These are phyloP conservation scores for Ooceraea biroi DNA, from an alignment of 1,140 invertebrate species.

Conservation along the genomic window DNA sequence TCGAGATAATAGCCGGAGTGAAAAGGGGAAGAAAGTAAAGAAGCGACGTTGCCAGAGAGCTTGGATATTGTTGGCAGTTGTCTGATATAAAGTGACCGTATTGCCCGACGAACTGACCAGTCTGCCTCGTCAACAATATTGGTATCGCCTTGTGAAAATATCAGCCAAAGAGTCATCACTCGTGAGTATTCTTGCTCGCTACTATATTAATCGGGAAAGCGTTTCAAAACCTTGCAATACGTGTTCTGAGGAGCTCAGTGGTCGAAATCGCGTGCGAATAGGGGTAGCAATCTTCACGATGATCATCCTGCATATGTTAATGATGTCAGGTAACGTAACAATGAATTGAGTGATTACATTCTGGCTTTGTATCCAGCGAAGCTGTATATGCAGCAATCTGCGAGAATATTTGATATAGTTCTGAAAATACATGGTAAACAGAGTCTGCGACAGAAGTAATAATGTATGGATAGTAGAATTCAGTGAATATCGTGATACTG, in stretches of 20 bases:
- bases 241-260: neutral
- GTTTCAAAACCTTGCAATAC: neutral
- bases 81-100: slow-evolving; percentile 23
- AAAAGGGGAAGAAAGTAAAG: neutral
- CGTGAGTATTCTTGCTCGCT: slow-evolving; percentile 16
- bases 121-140: slow-evolving; percentile 17
- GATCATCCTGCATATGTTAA: neutral
- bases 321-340: neutral
- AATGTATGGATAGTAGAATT: neutral
- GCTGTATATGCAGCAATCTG: neutral
- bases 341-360: neutral
- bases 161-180: neutral
- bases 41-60: neutral
- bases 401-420: neutral
- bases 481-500: neutral
- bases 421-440: neutral
- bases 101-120: slow-evolving; percentile 1
- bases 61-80: neutral
- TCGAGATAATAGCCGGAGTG: neutral
- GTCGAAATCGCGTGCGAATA: neutral
- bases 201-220: neutral
- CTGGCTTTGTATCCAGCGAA: neutral
- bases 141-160: neutral
- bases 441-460: neutral
- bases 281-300: neutral